Percentiles rank a stretch among this genome's conserved stretches.
Conservation (phyloP, 1,140 invertebrate species). For the Araneus ventricosus region DNA sequence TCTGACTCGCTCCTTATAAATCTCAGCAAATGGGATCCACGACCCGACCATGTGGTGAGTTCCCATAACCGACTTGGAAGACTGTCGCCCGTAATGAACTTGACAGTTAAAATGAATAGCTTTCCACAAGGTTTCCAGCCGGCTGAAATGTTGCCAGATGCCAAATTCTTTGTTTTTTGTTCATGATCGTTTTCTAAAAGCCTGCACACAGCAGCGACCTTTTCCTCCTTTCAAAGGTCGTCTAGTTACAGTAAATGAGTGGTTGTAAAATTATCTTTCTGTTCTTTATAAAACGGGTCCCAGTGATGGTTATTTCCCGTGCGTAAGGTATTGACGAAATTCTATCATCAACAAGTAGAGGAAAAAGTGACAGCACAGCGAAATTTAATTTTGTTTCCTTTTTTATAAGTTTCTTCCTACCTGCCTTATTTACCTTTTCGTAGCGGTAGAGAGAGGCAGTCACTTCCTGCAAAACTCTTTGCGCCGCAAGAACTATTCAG, state of each 20-base stretch:
- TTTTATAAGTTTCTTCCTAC: neutral
- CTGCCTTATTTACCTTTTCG: neutral
- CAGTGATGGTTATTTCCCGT: neutral
- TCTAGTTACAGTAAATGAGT: neutral
- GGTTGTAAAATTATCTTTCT: neutral
- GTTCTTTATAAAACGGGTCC: neutral
- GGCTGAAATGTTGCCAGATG: neutral
- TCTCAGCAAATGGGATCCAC: neutral
- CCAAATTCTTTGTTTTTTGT: neutral
- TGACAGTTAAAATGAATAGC: neutral
- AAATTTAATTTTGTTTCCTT: neutral
- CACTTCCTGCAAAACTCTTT: neutral
- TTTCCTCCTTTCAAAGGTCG: constrained; percentile 38
- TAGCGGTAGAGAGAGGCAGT: neutral
- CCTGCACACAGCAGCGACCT: neutral
- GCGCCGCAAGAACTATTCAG: neutral
- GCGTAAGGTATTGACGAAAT: no score
- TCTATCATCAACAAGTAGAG: neutral
- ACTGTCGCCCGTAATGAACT: neutral
- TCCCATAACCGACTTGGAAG: neutral
- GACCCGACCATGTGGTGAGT: neutral
- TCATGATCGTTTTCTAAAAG: neutral
- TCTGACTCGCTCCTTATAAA: neutral
- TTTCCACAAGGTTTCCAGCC: neutral
- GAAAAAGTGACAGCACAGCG: neutral